phyloP scores from a whole-genome alignment of 1,140 invertebrate species.

The Drosophila sucinea region DNA sequence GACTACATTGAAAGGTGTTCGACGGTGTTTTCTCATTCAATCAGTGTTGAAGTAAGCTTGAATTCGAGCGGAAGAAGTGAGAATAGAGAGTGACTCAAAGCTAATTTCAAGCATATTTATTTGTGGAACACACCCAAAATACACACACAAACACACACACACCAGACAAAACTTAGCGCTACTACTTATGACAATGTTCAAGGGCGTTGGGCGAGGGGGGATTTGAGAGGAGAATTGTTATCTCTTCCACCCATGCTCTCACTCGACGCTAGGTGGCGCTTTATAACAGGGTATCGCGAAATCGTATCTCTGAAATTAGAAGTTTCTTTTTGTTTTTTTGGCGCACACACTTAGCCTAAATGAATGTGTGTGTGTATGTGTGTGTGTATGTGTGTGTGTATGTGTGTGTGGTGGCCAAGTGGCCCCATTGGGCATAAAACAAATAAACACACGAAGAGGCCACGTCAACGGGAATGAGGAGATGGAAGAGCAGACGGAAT shows the following conservation, averaged over 20 bases:
- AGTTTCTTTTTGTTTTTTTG: background rate
- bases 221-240: too few relatives aligned
- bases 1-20: too few relatives aligned
- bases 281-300: background rate
- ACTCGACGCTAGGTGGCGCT: too few relatives aligned
- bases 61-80: background rate
- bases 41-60: background rate
- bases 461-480: background rate
- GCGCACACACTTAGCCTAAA: conserved; percentile 48
- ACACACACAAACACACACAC: background rate
- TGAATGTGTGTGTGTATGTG: conserved; percentile 22
- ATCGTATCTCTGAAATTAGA: background rate
- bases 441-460: conserved; percentile 19
- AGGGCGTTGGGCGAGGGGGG: too few relatives aligned
- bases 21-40: background rate
- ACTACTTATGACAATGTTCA: too few relatives aligned
- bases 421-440: conserved; percentile 41
- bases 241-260: too few relatives aligned
- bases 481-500: conserved; percentile 4
- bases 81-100: background rate
- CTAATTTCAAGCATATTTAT: conserved; percentile 5
- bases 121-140: conserved; percentile 1
- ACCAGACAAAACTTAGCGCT: background rate
- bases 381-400: conserved; percentile 1
- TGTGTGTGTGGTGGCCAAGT: conserved; percentile 33